Evolutionary conservation across 2,888 invertebrate species (phyloP).

Genomic region (Synanthedon andrenaeformis): DNA sequence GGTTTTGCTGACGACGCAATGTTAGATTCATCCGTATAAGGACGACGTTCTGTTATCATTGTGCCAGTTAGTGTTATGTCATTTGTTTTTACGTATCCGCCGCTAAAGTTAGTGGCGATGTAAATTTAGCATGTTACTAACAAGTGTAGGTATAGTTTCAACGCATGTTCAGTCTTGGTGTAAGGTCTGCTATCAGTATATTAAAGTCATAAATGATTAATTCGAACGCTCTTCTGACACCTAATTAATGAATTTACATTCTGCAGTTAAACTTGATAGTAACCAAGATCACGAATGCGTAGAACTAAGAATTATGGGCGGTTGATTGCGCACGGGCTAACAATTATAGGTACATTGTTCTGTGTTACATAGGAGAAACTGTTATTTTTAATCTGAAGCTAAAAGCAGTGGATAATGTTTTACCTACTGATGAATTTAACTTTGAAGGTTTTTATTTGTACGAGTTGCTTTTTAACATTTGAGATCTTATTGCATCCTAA

Average conservation of each 20-base stretch:
- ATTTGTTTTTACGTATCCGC: too few relatives aligned
- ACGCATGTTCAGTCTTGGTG: too few relatives aligned
- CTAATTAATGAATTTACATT: background rate
- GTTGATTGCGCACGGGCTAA: slow-evolving; percentile 6
- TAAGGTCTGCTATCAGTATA: background rate
- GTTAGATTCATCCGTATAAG: background rate
- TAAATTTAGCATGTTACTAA: too few relatives aligned
- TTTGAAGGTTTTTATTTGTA: too few relatives aligned
- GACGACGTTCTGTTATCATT: background rate
- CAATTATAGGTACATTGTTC: slow-evolving; percentile 1
- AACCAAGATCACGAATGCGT: slow-evolving; percentile 11
- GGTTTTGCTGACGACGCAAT: slow-evolving; percentile 9
- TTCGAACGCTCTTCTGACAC: background rate
- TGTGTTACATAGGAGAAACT: background rate
- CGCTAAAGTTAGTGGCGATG: too few relatives aligned
- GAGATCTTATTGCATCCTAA: too few relatives aligned
- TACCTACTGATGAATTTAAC: too few relatives aligned
- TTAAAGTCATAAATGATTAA: background rate
- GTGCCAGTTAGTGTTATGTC: background rate
- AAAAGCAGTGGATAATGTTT: too few relatives aligned
- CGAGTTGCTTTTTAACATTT: too few relatives aligned
- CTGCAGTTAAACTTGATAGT: slow-evolving; percentile 5
- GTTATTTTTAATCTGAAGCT: too few relatives aligned
- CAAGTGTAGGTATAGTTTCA: too few relatives aligned
- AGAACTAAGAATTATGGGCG: slow-evolving; percentile 8